These are phyloP conservation scores for Archilochus colubris DNA, from an alignment of 2,113 vertebrate species.

Conservation along the genomic window DNA sequence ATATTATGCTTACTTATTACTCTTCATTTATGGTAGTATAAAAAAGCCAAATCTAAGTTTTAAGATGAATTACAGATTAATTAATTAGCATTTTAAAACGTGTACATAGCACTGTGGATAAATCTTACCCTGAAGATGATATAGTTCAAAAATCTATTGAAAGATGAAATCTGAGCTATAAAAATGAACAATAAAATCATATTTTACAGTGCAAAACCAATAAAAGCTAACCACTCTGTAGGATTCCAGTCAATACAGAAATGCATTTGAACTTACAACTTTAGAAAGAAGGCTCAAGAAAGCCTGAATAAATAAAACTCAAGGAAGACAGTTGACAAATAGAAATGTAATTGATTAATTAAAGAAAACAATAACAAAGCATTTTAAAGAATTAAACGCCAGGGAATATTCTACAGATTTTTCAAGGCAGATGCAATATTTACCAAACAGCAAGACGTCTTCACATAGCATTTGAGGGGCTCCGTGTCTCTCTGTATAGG, in stretches of 20 bases:
- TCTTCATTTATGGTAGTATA: neutral
- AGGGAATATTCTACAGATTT: neutral
- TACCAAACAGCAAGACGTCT: neutral
- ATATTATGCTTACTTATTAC: neutral
- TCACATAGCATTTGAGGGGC: neutral
- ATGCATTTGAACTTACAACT: slow-evolving; percentile 30
- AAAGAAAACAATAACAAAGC: neutral
- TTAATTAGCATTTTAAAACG: slow-evolving; percentile 14
- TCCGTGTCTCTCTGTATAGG: neutral
- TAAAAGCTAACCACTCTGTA: slow-evolving; percentile 53
- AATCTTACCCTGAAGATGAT: slow-evolving; percentile 25
- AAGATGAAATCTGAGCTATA: slow-evolving; percentile 38
- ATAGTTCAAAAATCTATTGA: slow-evolving; percentile 35
- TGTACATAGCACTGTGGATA: neutral
- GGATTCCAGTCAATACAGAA: slow-evolving; percentile 41
- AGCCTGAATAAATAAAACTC: neutral
- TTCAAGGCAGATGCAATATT: neutral
- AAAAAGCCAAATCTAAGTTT: neutral
- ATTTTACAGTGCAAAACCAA: slow-evolving; percentile 24
- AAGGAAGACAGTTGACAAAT: neutral
- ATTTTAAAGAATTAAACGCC: neutral
- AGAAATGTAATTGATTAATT: neutral
- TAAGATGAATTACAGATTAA: neutral
- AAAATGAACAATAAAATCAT: slow-evolving; percentile 48
- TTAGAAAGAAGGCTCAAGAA: neutral